Evolutionary conservation across 2,888 invertebrate species (phyloP), one percentile per base, ranked within the genome.

Genomic region (Ceratothoa steindachneri): DNA sequence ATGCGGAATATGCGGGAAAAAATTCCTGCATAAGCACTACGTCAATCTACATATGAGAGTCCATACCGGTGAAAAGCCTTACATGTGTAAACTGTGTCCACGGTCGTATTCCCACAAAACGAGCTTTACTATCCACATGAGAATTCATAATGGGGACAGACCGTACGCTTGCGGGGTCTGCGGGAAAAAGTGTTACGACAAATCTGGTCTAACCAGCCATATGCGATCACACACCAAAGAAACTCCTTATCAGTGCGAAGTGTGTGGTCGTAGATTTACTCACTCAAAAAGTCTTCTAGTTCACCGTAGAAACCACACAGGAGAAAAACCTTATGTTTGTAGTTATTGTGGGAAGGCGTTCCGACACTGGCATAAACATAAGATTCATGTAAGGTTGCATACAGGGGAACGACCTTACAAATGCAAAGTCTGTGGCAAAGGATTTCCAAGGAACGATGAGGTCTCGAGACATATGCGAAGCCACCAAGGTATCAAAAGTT

Each of bases 301-400:
- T 3, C 80, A 79, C 69, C 73, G 75, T 30, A 67, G 80, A 27
- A 80, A 79, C 66, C 77, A 78, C 68, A 78, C 77, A 41, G 80
- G 80, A 1, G 80, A 78, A 53, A 77, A 78, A 52, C 80, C 80
- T 0, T 80, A 80, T 64, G 72, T 73, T 24, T 80, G 80, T 51
- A 71, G 69, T 31, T 79, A 77, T 68, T 80, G 80, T 66, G 77
- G 76, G 0, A 80, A 79, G 51, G 70, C 71, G 24, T 80, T 80
- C 65, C 67, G 79, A n/a, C 80, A 80, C 64, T 80, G 80, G 80
- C 80, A 80, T 60, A 80, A 80, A 64, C 80, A 78, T 53, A 77
- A 78, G 41, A 78, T 80, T 22, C 80, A 80, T 68, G 74, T 78
- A 31, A 53, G 80, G 27, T 71, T 80, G 1, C 80, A 80, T 65